Evolutionary conservation across 2,113 vertebrate species (phyloP), one percentile per base, ranked within the genome.

Genomic region (Plecturocebus donacophilus): DNA sequence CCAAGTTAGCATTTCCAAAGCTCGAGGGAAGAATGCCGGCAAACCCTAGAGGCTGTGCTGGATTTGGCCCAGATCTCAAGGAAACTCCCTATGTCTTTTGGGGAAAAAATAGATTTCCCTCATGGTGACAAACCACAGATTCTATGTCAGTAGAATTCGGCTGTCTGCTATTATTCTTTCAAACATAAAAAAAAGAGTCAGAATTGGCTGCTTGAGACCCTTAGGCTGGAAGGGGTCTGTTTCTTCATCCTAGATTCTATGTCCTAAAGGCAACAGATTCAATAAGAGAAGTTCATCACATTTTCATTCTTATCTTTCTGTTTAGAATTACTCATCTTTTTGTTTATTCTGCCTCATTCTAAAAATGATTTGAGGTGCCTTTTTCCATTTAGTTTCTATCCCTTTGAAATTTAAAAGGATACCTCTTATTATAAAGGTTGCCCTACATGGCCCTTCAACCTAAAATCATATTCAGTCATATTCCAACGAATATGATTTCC

Each of bases 371-470:
- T 2, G 1, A 42, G 32, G 23, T 25, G 19, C 38, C 61, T 77
- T 80, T 91, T 42, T 4, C 52, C 38, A 7, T 42, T 52, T 4
- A 21, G 35, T 3, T 66, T 27, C 47, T 23, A 17, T 35, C 35
- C 40, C 10, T 42, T 11, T 47, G 70, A 40, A 45, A 58, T 40
- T 49, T 58, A 0, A 27, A 56, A 82, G 49, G 76, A 23, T 17
- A 2, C 13, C 47, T 86, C 68, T 58, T 12, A 0, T 27, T 73
- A 13, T 1, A 16, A 61, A 76, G 58, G 1, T 45, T 5, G 7
- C 27, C 8, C 23, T 21, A 1, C 49, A 0, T 0, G 1, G n/a
- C 17, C 8, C 45, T 77, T 54, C 21, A 3, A 4, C 56, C 42
- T 45, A 14, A 20, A 76, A 54, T 61, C 30, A 6, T 10, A 8